A percentile compares a stretch with the other conserved stretches of the same genome.
Evolutionary conservation across 2,797 vertebrate species (phyloP).

Genomic region (Oryzias sinensis): DNA sequence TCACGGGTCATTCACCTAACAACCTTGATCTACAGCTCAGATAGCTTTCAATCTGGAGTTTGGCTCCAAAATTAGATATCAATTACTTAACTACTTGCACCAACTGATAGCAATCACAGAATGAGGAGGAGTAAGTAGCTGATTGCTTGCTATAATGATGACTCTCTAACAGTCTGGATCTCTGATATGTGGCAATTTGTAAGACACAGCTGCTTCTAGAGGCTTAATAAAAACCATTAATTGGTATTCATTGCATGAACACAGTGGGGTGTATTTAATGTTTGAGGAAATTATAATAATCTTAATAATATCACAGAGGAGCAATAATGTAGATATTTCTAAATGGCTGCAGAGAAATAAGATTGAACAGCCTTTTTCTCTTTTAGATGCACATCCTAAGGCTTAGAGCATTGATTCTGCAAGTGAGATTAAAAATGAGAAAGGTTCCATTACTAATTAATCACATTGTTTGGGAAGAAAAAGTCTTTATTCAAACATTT

Average conservation of each 20-base stretch:
- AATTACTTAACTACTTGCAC: constrained; percentile 9
- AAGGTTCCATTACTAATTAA: no score
- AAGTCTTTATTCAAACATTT: no score
- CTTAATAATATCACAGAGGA: constrained; percentile 27
- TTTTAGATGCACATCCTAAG: constrained; percentile 6
- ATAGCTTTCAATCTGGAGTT: constrained; percentile 22
- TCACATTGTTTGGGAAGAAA: no score
- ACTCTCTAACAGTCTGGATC: constrained; percentile 14
- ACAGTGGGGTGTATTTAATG: constrained; percentile 21
- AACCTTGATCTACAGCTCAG: constrained; percentile 25
- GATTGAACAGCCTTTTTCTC: neutral
- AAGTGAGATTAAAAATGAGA: no score
- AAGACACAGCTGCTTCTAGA: constrained; percentile 10
- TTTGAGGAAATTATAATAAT: constrained; percentile 28
- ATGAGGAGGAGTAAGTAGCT: neutral
- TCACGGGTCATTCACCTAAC: constrained; percentile 28
- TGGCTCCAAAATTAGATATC: constrained; percentile 19
- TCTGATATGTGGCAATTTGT: constrained; percentile 16
- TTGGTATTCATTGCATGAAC: constrained; percentile 22
- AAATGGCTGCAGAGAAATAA: constrained; percentile 11
- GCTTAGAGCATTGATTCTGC: no score
- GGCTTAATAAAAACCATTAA: constrained; percentile 19
- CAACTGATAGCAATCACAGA: constrained; percentile 20
- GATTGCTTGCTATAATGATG: constrained; percentile 12
- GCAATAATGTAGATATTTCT: constrained; percentile 24